These are phyloP conservation scores for Leptura quadrifasciata DNA, from an alignment of 2,888 invertebrate species.

Conservation along the genomic window DNA sequence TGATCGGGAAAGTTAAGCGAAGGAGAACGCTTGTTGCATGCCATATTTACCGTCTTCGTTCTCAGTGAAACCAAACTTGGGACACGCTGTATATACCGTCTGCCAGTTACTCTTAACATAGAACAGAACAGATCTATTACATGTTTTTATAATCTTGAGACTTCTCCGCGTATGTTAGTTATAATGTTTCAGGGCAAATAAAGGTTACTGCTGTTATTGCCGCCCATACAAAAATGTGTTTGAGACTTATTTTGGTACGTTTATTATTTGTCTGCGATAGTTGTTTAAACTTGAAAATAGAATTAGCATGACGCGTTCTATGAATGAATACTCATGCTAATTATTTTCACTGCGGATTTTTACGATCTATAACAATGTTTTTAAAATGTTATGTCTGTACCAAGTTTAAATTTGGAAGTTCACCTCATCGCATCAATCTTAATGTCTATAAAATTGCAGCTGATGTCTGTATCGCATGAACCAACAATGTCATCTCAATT, in stretches of 20 bases:
- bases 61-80: too few species aligned
- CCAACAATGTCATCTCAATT: constrained; percentile 5
- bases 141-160: constrained; percentile 4
- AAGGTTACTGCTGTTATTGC: constrained; percentile 39
- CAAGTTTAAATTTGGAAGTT: constrained; percentile 27
- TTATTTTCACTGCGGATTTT: constrained; percentile 40
- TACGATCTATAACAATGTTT: constrained; percentile 37
- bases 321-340: constrained; percentile 40
- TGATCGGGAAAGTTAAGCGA: too few species aligned
- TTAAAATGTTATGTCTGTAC: constrained; percentile 12
- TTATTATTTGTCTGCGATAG: constrained; percentile 40
- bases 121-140: constrained; percentile 3
- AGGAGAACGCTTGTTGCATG: too few species aligned
- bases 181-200: constrained; percentile 8
- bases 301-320: constrained; percentile 38
- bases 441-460: background rate
- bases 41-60: too few species aligned
- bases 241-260: constrained; percentile 32
- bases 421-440: constrained; percentile 14
- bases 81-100: background rate
- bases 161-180: constrained; percentile 7
- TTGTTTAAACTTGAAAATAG: constrained; percentile 43
- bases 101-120: background rate
- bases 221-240: constrained; percentile 44
- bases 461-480: constrained; percentile 18